Evolutionary conservation across 2,888 invertebrate genomes (phyloP), one percentile per base, ranked within the genome.

Genomic region (Spialia ferax): DNA sequence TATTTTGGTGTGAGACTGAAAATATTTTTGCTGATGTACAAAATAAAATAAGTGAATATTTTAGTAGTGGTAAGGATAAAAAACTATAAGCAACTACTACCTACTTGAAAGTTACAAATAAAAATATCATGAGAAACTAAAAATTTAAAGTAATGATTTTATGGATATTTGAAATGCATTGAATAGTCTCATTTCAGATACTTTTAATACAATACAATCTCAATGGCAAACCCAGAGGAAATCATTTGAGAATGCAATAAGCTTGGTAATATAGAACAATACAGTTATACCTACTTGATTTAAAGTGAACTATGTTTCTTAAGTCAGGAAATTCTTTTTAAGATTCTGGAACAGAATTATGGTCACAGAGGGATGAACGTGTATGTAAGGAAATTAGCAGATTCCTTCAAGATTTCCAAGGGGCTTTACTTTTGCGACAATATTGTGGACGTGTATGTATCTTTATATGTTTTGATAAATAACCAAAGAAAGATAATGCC

Each of bases 401-500:
- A 82, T 20, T 65, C 73, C 0, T 68, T 71, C 10, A 70, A 67
- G 15, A 29, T 91, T 42, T 70, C 83, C 0, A 59, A 64, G 1
- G 90, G 87, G 7, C 86, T 83, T 65, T 79, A 77, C 26, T 77
- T 86, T 29, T 71, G 75, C 2, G 89, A 89, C 68, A 83, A 84
- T 60, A 77, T 84, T 22, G 83, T 88, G 4, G 67, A 81, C 45
- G 67, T 90, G 91, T 91, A 69, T 81, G 91, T 85, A 72, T 32
- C 62, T 23, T 23, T 52, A 23, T 7, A 23, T 52, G 18, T 8
- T 18, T 42, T 18, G 1, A 42, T 5, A 18, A 26, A 26, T 26
- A 26, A 26, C 3, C 26, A 6, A 26, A 3, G 26, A 26, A 5
- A 26, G 6, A 42, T 42, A 7, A 42, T 15, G 4, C 42, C 15